Evolutionary conservation across 2,113 vertebrate species (phyloP), one percentile per base, ranked within the genome.

Genomic region (Neoarius graeffei): DNA sequence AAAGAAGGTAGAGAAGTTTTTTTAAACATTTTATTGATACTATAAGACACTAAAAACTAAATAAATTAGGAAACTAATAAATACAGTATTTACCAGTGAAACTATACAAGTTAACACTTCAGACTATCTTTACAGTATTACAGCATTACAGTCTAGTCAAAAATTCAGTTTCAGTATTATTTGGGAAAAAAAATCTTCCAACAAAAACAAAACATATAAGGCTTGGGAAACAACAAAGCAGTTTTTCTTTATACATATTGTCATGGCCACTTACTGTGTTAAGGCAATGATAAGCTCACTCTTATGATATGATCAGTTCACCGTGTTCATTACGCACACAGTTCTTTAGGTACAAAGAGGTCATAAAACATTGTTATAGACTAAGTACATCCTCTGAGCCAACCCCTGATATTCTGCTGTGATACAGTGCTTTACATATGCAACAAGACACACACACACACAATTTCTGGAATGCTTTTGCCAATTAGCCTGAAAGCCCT

Each of bases 31-130:
- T 89, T 82, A 82, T 62, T 82, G 30, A 62, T 30, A 71, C 50
- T 62, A 57, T 59, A 87, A 42, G 86, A 52, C 69, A 69, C 67
- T 27, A 71, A 50, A 83, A 87, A 83, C 84, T 76, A 89, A 87
- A 89, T 87, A 86, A 90, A 88, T 82, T 87, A 20, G 13, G 71
- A 73, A 87, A 4, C 89, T 89, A 90, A 90, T 90, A 90, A 89
- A 90, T 87, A 90, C 81, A 86, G 56, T 77, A 60, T 88, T 81
- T 87, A 83, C 27, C 17, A 69, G 83, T 81, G 77, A 88, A 85
- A 81, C 67, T 84, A 83, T 54, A 50, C 42, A 83, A 60, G 7
- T 23, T 60, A 42, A 57, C 42, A 52, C 73, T 62, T 87, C 42
- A 57, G 25, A 35, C 27, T 71, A 71, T 23, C 7, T 74, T 83